Evolutionary conservation across 2,797 vertebrate genomes (phyloP).

Genomic region (Merluccius polli): DNA sequence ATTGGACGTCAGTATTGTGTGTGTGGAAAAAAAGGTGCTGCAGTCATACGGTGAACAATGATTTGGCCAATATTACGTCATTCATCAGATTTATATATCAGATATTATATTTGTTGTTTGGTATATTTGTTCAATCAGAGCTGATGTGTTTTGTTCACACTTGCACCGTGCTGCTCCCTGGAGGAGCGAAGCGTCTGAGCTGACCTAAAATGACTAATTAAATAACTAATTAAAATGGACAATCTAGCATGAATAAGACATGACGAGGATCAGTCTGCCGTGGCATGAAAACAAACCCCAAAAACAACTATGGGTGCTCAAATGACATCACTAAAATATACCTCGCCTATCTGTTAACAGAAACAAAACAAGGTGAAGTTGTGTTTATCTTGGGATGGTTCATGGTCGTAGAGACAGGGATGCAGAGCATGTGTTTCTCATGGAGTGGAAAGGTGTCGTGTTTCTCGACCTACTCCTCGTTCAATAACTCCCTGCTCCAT

Average conservation of each 20-base stretch:
- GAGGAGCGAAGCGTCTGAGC: too few species aligned
- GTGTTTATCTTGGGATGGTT: too few species aligned
- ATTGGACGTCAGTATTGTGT: not conserved
- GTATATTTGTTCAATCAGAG: slow-evolving; percentile 64
- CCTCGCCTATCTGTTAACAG: too few species aligned
- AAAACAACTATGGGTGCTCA: slow-evolving; percentile 15
- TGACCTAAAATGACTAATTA: slow-evolving; percentile 68
- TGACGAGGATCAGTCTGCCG: slow-evolving; percentile 53
- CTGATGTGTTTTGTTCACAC: slow-evolving; percentile 57
- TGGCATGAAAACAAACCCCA: slow-evolving; percentile 45
- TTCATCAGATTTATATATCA: slow-evolving; percentile 35
- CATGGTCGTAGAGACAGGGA: slow-evolving; percentile 38
- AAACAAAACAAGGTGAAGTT: too few species aligned
- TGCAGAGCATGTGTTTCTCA: slow-evolving; percentile 47
- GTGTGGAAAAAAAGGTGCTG: slow-evolving; percentile 34
- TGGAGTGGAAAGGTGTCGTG: slow-evolving; percentile 36
- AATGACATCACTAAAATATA: slow-evolving; percentile 21
- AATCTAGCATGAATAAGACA: slow-evolving; percentile 58
- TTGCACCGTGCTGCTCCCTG: slow-evolving; percentile 49
- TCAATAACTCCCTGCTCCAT: slow-evolving; percentile 45
- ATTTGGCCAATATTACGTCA: too few species aligned
- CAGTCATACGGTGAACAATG: slow-evolving; percentile 1
- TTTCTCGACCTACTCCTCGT: slow-evolving; percentile 34
- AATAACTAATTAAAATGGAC: too few species aligned
- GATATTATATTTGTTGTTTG: slow-evolving; percentile 52